Evolutionary conservation across 2,888 invertebrate genomes (phyloP), one percentile per base, ranked within the genome.

Genomic region (Xestia rhomboidea): DNA sequence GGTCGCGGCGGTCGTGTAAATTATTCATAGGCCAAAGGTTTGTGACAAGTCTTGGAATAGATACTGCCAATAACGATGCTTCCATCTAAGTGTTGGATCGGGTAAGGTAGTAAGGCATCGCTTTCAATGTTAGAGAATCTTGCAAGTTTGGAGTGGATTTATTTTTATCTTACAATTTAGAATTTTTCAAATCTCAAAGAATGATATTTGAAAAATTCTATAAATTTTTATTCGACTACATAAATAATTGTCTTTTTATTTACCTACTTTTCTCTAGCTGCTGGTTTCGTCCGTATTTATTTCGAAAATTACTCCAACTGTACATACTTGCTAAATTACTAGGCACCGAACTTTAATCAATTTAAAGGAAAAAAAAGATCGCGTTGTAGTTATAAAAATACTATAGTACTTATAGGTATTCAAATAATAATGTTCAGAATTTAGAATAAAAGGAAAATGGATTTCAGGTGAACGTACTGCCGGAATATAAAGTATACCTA

Each of bases 11-110:
- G 89, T 88, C 90, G 90, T 90, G 91, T 95, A 93, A 93, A 94
- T 95, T 95, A 95, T 95, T 95, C 95, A 95, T 94, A 93, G 92
- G 88, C 90, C 90, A 91, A 92, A 92, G 92, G 93, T 93, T 92
- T 92, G 92, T 90, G 92, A 92, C 93, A 92, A 87, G 89, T 92
- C 92, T 93, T 89, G 87, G 87, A 93, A 93, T 93, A 93, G 93
- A 92, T 89, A 89, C 89, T 89, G 89, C 88, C 91, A 90, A 91
- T 90, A 90, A 85, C 77, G 81, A 83, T 68, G 74, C 80, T 79
- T 83, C 85, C 71, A 73, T 84, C 81, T 79, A 68, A 80, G 82
- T 81, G 83, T 82, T 68, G 66, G 60, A 86, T 82, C 68, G 66
- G 49, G 64, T 68, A 66, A 75, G 71, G 68, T 64, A 76, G 71